Conservation (phyloP, 2,888 invertebrate species). For the Patella depressa region DNA sequence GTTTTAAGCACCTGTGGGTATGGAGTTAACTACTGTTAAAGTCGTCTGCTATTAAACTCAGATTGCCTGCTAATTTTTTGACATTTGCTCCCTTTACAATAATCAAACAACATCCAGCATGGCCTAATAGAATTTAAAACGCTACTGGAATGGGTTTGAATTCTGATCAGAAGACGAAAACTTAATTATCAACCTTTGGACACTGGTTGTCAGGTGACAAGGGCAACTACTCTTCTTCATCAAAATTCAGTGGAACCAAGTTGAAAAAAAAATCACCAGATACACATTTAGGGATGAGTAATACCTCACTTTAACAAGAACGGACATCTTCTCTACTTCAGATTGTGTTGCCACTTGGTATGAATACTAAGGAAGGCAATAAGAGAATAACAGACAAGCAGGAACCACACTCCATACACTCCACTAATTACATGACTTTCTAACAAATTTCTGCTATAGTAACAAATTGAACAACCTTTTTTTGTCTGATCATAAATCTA, state of each 20-base stretch:
- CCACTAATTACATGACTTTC: too few relatives aligned
- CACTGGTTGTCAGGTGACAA: conserved; percentile 8
- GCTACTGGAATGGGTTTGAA: neutral
- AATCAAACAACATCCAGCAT: neutral
- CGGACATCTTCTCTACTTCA: conserved; percentile 7
- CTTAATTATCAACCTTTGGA: conserved; percentile 2
- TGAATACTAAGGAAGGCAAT: conserved; percentile 2
- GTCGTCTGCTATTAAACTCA: neutral
- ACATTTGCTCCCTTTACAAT: conserved; percentile 2
- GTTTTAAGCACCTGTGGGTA: too few relatives aligned
- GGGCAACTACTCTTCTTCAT: neutral
- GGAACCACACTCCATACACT: too few relatives aligned
- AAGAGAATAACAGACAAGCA: too few relatives aligned
- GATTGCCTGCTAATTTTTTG: conserved; percentile 6
- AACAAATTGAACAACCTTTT: too few relatives aligned
- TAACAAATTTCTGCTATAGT: too few relatives aligned
- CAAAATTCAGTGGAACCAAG: neutral
- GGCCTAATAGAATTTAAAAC: conserved; percentile 3
- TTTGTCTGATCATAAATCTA: too few relatives aligned
- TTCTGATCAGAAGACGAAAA: conserved; percentile 1
- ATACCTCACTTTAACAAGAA: neutral
- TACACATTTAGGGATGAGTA: conserved; percentile 1
- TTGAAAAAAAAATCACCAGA: neutral
- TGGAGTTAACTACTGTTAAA: too few relatives aligned
- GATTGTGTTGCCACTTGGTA: neutral